A percentile compares a stretch with the other conserved stretches of the same genome.
Conservation (phyloP, 2,888 invertebrate genomes). For the Hirudinaria manillensis region DNA sequence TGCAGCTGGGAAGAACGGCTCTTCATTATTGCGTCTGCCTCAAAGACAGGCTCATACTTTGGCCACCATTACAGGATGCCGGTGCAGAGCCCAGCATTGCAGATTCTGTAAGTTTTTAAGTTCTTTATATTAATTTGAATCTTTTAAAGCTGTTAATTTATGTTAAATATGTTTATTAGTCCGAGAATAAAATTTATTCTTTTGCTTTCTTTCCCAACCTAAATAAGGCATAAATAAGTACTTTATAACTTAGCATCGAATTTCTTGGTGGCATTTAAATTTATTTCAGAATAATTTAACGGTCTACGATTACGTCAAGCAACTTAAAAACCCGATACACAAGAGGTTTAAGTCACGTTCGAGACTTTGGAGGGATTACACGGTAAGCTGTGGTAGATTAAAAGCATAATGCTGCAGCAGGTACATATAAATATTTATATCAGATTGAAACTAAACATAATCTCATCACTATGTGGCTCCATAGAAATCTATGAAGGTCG, state of each 20-base stretch:
- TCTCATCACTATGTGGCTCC: too few species aligned
- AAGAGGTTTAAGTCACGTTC: conserved; percentile 39
- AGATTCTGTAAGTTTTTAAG: conserved; percentile 47
- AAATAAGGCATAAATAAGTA: too few species aligned
- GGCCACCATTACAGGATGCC: conserved; percentile 43
- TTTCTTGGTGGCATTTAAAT: neutral
- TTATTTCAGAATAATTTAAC: conserved; percentile 43
- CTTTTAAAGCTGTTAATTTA: conserved; percentile 11
- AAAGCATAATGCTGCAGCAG: too few species aligned
- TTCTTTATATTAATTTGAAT: neutral
- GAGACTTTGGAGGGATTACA: conserved; percentile 38
- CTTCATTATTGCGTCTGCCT: conserved; percentile 49
- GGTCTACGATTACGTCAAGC: conserved; percentile 43
- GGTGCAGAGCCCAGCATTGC: conserved; percentile 43
- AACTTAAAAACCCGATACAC: conserved; percentile 42
- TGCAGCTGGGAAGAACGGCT: conserved; percentile 45
- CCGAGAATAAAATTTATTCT: too few species aligned
- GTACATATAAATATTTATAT: too few species aligned
- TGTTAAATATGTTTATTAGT: too few species aligned
- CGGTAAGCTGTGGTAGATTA: conserved; percentile 31
- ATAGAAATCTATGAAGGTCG: too few species aligned
- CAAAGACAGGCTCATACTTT: conserved; percentile 42
- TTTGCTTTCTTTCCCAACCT: too few species aligned
- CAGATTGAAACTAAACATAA: too few species aligned
- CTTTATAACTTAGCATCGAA: too few species aligned